Evolutionary conservation across 2,113 vertebrate species (phyloP).

Genomic region (Todiramphus chloris): DNA sequence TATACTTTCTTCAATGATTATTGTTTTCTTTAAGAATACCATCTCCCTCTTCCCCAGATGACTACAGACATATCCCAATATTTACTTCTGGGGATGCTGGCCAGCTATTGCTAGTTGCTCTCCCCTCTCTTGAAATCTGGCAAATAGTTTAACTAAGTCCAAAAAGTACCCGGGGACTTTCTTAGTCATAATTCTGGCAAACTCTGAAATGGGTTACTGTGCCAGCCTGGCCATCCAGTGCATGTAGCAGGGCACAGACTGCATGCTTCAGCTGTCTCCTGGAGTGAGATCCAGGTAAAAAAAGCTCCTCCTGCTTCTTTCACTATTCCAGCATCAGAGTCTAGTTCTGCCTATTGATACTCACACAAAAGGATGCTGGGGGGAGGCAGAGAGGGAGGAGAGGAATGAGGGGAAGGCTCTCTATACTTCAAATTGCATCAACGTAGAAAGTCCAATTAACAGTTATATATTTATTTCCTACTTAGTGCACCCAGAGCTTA

Average conservation of each 20-base stretch:
- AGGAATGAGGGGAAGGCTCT: accelerated
- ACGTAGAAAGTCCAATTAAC: not conserved
- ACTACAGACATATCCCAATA: not conserved
- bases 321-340: not conserved
- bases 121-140: not conserved
- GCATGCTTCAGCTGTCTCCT: not conserved
- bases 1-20: not conserved
- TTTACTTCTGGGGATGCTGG: not conserved
- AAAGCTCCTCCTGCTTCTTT: not conserved
- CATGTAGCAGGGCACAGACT: not conserved
- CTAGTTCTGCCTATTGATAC: not conserved
- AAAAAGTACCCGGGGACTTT: not conserved
- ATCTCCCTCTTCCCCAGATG: not conserved
- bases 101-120: not conserved
- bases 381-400: not conserved
- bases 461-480: not conserved
- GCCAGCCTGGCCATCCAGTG: not conserved
- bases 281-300: not conserved
- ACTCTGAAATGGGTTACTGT: not conserved
- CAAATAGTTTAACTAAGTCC: not conserved
- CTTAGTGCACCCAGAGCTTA: not conserved
- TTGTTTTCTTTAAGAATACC: not conserved
- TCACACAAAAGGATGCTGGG: accelerated
- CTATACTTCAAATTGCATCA: not conserved
- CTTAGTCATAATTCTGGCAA: not conserved